Base-by-base conservation (phyloP, 1,140 invertebrate genomes). In the Listronotus oregonensis region DNA sequence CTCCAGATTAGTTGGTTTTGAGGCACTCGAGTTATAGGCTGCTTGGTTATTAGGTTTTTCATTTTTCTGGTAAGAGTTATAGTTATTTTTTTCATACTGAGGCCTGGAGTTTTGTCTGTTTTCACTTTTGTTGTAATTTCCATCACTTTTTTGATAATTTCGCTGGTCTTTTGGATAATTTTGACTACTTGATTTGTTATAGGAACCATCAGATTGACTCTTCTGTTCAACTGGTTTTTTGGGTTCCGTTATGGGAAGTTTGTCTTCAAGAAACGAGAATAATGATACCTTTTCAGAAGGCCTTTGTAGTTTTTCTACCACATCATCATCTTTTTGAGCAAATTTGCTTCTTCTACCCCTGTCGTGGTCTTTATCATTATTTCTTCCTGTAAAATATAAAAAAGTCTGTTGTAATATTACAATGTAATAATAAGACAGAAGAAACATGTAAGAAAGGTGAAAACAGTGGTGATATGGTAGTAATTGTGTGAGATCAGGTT, bases 181-280 rank as follows among this genome's bases (percentile, higher is more conserved):
- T 40, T 68, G 50, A 56, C 61, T 64, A 62, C 39, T 50, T 49
- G 39, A 18, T 18, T 15, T 14, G 42, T 37, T 66, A 50, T 50
- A 46, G n/a, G 58, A 62, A 43, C 46, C 58, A 10, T 8, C 11
- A 34, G 27, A 52, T 52, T 39, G 37, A 59, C 40, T 31, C 15
- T 46, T 62, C n/a, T 15, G 15, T 4, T 21, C 17, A 14, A 14
- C 15, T 6, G 31, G 27, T 39, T 50, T 61, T 44, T 61, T 61
- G 3, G 55, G 55, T 47, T 73, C 64, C 51, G 54, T 83, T 61
- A 85, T 81, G 47, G 89, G 89, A 18, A 95, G 80, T 81, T 93
- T 93, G 70, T 91, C 88, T 76, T 93, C 91, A 5, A 95, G 81
- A 75, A 94, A 96, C 78, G 93, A 92, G 81, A 95, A 95, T 1